Evolutionary conservation across 2,888 invertebrate species (phyloP).

Genomic region (Eupsilia transversa): DNA sequence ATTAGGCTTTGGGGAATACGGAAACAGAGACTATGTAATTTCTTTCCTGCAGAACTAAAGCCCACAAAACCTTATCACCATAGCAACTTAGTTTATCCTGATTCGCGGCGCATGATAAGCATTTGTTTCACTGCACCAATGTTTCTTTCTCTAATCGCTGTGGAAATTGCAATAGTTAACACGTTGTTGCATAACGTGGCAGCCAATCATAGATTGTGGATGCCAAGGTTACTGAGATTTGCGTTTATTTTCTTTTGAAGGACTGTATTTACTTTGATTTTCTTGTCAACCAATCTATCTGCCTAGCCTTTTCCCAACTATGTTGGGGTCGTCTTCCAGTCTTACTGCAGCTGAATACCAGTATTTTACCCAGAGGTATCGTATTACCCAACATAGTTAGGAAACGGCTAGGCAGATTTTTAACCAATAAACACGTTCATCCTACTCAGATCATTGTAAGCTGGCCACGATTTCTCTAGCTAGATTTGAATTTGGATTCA

Average conservation of each 20-base stretch:
- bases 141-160: constrained; percentile 35
- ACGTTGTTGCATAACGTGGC: constrained; percentile 39
- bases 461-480: not conserved
- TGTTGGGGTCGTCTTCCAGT: too few relatives aligned
- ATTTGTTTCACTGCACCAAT: constrained; percentile 33
- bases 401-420: too few relatives aligned
- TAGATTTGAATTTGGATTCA: not conserved
- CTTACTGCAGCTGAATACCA: too few relatives aligned
- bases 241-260: not conserved
- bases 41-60: not conserved
- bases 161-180: constrained; percentile 57
- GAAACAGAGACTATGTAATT: not conserved
- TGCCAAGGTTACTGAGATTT: constrained; percentile 21
- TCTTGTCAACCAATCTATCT: too few relatives aligned
- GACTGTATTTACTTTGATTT: not conserved
- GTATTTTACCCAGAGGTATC: too few relatives aligned
- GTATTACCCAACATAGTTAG: too few relatives aligned
- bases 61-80: constrained; percentile 31
- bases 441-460: not conserved
- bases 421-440: not conserved
- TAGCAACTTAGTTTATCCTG: constrained; percentile 45
- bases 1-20: too few relatives aligned
- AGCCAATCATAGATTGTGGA: constrained; percentile 13
- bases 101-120: constrained; percentile 45
- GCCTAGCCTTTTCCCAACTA: too few relatives aligned